A percentile compares a stretch with the other conserved stretches of the same genome.
phyloP scores from a whole-genome alignment of 1,140 invertebrate genomes.

The Pomacea maculata region DNA sequence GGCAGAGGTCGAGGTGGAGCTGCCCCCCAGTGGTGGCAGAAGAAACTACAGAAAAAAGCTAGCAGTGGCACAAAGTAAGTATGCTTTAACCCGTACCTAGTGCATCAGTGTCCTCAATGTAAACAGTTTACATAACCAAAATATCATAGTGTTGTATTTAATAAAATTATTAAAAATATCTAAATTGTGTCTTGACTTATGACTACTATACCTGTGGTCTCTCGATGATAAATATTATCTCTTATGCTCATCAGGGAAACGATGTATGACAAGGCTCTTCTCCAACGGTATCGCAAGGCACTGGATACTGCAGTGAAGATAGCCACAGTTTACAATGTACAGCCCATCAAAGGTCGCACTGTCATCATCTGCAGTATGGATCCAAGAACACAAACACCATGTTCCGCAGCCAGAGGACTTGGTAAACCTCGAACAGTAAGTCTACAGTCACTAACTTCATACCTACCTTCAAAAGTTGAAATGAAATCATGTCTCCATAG shows the following conservation, averaged over 20 bases:
- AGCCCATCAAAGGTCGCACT: conserved; percentile 64
- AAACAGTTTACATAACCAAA: not conserved
- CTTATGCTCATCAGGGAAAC: conserved; percentile 46
- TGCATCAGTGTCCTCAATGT: not conserved
- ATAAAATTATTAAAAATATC: too few relatives aligned
- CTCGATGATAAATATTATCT: not conserved
- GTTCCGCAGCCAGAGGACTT: conserved; percentile 58
- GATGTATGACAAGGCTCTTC: conserved; percentile 47
- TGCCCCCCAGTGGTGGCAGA: conserved; percentile 45
- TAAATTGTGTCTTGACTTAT: too few relatives aligned
- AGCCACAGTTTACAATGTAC: conserved; percentile 64
- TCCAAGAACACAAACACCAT: conserved; percentile 45
- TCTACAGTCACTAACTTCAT: not conserved
- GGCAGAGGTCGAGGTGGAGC: conserved; percentile 19
- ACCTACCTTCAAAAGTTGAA: not conserved
- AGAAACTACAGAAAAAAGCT: conserved; percentile 65
- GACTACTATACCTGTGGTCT: not conserved
- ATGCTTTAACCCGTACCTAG: not conserved
- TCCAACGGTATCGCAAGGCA: conserved; percentile 62
- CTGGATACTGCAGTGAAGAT: conserved; percentile 66
- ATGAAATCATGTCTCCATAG: not conserved
- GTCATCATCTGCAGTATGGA: conserved; percentile 62
- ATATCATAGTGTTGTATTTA: too few relatives aligned
- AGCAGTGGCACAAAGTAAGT: conserved; percentile 39
- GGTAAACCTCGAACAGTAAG: conserved; percentile 60